Percentiles rank a stretch among this genome's conserved stretches.
Conservation (phyloP, 1,140 invertebrate species). For the Drosophila pseudoobscura region DNA sequence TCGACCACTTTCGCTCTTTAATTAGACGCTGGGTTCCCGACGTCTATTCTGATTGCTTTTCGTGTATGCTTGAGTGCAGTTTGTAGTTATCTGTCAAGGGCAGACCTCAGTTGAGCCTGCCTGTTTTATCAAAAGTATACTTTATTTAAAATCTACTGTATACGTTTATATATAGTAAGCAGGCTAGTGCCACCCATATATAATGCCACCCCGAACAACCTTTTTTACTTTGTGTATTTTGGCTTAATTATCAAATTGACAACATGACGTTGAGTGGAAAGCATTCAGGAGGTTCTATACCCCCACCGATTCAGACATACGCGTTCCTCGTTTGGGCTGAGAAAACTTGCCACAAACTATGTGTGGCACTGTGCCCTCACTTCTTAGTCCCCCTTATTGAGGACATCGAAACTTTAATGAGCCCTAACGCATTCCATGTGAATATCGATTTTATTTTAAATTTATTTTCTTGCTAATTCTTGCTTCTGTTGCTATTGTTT, state of each 20-base stretch:
- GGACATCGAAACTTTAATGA: conserved; percentile 55
- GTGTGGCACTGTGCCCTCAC: no score
- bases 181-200: no score
- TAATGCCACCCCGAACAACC: not conserved
- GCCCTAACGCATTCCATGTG: conserved; percentile 36
- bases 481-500: no score
- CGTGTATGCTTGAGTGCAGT: conserved; percentile 49
- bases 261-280: conserved; percentile 46
- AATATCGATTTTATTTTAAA: conserved; percentile 57
- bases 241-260: conserved; percentile 52
- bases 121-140: no score
- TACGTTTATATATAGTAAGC: no score
- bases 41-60: conserved; percentile 60
- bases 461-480: conserved; percentile 35
- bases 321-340: no score
- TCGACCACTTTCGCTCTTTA: conserved; percentile 61
- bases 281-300: not conserved
- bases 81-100: conserved; percentile 49
- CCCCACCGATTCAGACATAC: no score
- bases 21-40: conserved; percentile 49
- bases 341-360: no score
- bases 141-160: not conserved
- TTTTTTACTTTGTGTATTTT: no score
- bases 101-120: conserved; percentile 50
- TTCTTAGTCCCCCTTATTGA: conserved; percentile 2